Percentiles rank a stretch among this genome's conserved stretches.
phyloP scores from a whole-genome alignment of 2,113 vertebrate genomes.

The Embiotoca jacksoni region DNA sequence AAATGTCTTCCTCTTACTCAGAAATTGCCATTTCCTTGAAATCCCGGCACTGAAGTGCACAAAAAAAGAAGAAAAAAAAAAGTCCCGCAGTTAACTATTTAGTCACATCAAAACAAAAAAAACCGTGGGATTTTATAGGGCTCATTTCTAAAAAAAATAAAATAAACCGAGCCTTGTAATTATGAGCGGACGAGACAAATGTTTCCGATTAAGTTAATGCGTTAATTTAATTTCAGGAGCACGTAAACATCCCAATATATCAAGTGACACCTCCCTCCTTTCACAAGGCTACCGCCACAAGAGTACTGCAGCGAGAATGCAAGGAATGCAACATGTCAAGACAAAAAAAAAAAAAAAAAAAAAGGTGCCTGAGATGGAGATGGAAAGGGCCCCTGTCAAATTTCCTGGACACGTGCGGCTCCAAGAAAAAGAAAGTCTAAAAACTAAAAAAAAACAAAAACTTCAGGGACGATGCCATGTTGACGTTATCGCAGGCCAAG shows the following conservation, averaged over 20 bases:
- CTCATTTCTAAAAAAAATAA: neutral
- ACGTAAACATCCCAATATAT: constrained; percentile 51
- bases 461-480: neutral
- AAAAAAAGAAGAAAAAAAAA: neutral
- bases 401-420: neutral
- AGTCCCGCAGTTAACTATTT: too few species aligned
- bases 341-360: neutral
- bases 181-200: constrained; percentile 6
- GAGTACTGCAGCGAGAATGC: constrained; percentile 48
- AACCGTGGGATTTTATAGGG: neutral
- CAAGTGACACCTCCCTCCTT: constrained; percentile 53
- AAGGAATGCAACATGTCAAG: constrained; percentile 54
- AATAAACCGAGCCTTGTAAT: neutral
- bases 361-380: constrained; percentile 24
- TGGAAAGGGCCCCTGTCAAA: neutral
- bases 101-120: too few species aligned
- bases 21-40: constrained; percentile 41
- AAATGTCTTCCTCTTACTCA: constrained; percentile 66
- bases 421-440: constrained; percentile 13
- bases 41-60: neutral
- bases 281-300: constrained; percentile 33
- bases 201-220: constrained; percentile 39
- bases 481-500: neutral
- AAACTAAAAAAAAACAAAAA: neutral
- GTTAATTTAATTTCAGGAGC: constrained; percentile 52